Evolutionary conservation across 2,888 invertebrate genomes (phyloP).

Genomic region (Sepioteuthis lessoniana): DNA sequence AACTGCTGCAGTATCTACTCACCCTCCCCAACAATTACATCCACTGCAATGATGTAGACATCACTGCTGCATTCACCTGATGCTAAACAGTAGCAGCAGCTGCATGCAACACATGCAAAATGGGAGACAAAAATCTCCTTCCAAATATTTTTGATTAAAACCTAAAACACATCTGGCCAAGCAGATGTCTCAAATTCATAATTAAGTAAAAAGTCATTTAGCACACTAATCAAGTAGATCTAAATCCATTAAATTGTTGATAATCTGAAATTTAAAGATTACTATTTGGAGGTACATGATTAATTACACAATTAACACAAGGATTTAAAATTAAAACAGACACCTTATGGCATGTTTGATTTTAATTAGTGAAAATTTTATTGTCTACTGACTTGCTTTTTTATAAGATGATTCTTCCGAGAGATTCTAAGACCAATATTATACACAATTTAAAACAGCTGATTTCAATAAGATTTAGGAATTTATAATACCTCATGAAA

Average conservation of each 20-base stretch:
- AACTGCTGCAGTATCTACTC: not conserved
- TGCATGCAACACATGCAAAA: not conserved
- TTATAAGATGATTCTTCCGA: too few relatives aligned
- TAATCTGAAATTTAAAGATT: too few relatives aligned
- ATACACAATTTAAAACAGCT: too few relatives aligned
- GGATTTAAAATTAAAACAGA: too few relatives aligned
- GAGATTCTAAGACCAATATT: too few relatives aligned
- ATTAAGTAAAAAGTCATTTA: not conserved
- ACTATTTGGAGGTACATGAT: too few relatives aligned
- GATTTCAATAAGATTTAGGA: too few relatives aligned
- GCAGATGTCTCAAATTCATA: not conserved
- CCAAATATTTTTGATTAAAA: not conserved
- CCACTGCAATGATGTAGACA: not conserved
- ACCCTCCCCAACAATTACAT: not conserved
- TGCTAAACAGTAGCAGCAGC: not conserved
- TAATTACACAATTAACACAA: too few relatives aligned
- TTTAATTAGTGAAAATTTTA: too few relatives aligned
- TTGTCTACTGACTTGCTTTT: too few relatives aligned
- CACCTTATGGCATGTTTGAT: too few relatives aligned
- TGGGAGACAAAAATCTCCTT: not conserved
- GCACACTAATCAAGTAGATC: not conserved
- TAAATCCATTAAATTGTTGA: not conserved
- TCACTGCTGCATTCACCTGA: not conserved
- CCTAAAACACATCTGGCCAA: not conserved
- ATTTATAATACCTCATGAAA: too few relatives aligned